phyloP scores from a whole-genome alignment of 2,113 vertebrate genomes.

The Pollachius pollachius region DNA sequence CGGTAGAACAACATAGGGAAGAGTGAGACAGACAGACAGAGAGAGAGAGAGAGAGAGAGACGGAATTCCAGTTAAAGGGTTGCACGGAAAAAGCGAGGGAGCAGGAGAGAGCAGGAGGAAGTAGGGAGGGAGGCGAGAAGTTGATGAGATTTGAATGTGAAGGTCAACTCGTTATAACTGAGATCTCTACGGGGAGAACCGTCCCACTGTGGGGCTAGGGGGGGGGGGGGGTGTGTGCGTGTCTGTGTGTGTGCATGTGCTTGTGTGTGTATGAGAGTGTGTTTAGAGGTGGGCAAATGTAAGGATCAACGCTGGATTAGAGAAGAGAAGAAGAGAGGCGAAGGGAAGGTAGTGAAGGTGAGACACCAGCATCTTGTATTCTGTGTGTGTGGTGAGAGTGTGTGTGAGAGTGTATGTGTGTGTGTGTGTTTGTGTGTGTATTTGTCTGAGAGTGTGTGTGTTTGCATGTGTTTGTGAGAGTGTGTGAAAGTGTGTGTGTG shows the following conservation, averaged over 20 bases:
- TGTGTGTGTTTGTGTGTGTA: neutral
- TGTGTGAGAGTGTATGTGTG: conserved; percentile 44
- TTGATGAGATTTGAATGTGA: conserved; percentile 74
- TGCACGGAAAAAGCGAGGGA: conserved; percentile 14
- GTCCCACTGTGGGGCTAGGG: conserved; percentile 51
- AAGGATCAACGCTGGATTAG: too few species aligned
- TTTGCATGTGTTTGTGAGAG: neutral
- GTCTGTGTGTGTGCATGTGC: conserved; percentile 12
- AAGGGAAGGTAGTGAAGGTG: too few species aligned
- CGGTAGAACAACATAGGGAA: neutral
- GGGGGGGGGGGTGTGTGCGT: neutral
- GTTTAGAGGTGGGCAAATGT: neutral
- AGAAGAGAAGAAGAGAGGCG: too few species aligned
- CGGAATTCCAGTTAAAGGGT: conserved; percentile 33
- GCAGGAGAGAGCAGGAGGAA: conserved; percentile 49
- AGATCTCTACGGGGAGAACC: conserved; percentile 60
- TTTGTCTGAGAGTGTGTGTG: conserved; percentile 12
- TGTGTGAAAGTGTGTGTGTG: conserved; percentile 27
- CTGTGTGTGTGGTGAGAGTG: conserved; percentile 9
- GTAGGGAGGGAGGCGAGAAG: conserved; percentile 43
- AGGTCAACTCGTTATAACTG: conserved; percentile 72
- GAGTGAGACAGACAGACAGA: conserved; percentile 23
- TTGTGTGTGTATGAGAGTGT: conserved; percentile 10
- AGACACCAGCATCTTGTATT: too few species aligned
- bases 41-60: neutral